Evolutionary conservation across 1,140 invertebrate genomes (phyloP).

Genomic region (Gryon sp.): DNA sequence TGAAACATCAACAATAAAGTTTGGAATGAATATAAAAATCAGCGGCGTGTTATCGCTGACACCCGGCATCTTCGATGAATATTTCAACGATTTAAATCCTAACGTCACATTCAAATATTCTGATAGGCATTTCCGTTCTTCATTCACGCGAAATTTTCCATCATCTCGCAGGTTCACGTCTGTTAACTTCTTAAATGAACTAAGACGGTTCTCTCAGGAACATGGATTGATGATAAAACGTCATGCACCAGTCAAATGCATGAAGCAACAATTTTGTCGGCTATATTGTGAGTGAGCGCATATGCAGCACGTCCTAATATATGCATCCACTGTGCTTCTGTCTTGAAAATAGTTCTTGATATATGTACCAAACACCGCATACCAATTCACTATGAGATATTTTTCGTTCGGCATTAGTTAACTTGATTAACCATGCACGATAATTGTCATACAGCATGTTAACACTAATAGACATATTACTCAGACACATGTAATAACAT

Average conservation of each 20-base stretch:
- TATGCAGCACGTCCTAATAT: conserved; percentile 9
- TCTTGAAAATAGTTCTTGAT: conserved; percentile 43
- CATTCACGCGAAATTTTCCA: conserved; percentile 49
- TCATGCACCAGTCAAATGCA: conserved; percentile 8
- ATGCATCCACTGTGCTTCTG: conserved; percentile 17
- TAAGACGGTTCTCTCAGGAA: conserved; percentile 13
- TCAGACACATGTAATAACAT: conserved; percentile 19
- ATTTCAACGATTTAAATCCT: conserved; percentile 60
- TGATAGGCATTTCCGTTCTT: conserved; percentile 46
- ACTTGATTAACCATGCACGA: conserved; percentile 47
- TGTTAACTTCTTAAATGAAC: conserved; percentile 20
- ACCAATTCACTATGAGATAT: conserved; percentile 37
- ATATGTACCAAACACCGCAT: conserved; percentile 19
- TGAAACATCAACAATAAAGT: conserved; percentile 35
- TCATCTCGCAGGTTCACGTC: not conserved
- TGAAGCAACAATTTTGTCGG: conserved; percentile 29
- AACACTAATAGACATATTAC: conserved; percentile 39
- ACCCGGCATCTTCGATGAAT: conserved; percentile 59
- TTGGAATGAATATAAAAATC: conserved; percentile 39
- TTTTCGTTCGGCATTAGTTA: conserved; percentile 35
- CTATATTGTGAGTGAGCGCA: not conserved
- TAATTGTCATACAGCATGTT: conserved; percentile 42
- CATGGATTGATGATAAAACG: conserved; percentile 25
- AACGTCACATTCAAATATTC: conserved; percentile 56
- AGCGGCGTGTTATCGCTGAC: conserved; percentile 48